Evolutionary conservation across 1,140 invertebrate species (phyloP).

Genomic region (Tetranychus urticae): DNA sequence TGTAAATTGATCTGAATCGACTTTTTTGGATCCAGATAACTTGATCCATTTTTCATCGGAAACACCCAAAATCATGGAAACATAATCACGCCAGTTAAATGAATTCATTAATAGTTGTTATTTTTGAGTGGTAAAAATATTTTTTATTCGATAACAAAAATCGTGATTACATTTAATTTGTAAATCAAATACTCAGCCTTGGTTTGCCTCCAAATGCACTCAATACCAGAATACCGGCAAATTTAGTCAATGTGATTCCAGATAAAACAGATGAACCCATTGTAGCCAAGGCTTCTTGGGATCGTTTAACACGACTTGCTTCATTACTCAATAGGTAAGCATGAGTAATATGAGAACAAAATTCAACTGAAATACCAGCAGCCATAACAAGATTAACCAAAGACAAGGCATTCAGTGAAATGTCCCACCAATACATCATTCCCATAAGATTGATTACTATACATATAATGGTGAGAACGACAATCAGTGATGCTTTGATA

Average conservation of each 20-base stretch:
- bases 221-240: slow-evolving; percentile 65
- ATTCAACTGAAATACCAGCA: slow-evolving; percentile 80
- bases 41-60: too few species aligned
- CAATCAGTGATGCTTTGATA: slow-evolving; percentile 47
- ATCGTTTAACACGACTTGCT: slow-evolving; percentile 32
- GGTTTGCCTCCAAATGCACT: slow-evolving; percentile 46
- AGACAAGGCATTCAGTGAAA: slow-evolving; percentile 73
- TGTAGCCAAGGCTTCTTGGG: slow-evolving; percentile 40
- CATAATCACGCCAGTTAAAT: too few species aligned
- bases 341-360: slow-evolving; percentile 54
- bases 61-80: too few species aligned
- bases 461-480: slow-evolving; percentile 46
- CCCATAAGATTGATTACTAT: slow-evolving; percentile 59
- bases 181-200: too few species aligned
- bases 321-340: slow-evolving; percentile 42
- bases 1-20: too few species aligned
- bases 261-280: slow-evolving; percentile 74
- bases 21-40: too few species aligned
- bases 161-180: too few species aligned
- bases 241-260: slow-evolving; percentile 81
- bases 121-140: too few species aligned
- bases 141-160: too few species aligned
- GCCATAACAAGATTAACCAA: slow-evolving; percentile 91
- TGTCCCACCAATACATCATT: slow-evolving; percentile 71
- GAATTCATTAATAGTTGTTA: too few species aligned